These are phyloP conservation scores for Tineola bisselliella DNA, from an alignment of 2,888 invertebrate species.

Conservation along the genomic window DNA sequence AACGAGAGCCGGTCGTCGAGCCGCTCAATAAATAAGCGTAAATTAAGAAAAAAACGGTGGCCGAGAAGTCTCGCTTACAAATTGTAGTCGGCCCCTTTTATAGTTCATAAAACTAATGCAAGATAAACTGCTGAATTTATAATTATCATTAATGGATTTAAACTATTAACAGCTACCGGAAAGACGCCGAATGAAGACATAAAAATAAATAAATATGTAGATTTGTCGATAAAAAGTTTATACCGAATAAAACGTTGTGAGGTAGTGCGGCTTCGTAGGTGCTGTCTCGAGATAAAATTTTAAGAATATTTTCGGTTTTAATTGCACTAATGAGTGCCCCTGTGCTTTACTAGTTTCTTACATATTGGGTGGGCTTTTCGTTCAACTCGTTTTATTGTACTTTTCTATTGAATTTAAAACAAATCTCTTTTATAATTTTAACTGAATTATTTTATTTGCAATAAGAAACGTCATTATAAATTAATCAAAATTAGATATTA, in stretches of 20 bases:
- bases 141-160: constrained; percentile 62
- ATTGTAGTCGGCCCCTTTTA: constrained; percentile 49
- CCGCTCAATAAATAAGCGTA: constrained; percentile 33
- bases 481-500: background rate
- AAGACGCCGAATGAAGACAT: constrained; percentile 62
- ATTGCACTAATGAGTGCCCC: constrained; percentile 9
- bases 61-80: constrained; percentile 50
- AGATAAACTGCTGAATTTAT: constrained; percentile 56
- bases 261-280: constrained; percentile 20
- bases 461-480: too few relatives aligned
- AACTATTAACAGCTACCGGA: constrained; percentile 66
- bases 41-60: constrained; percentile 30
- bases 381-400: background rate
- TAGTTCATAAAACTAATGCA: constrained; percentile 59
- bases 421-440: too few relatives aligned
- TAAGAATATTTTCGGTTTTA: constrained; percentile 10
- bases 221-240: constrained; percentile 47
- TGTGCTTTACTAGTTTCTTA: constrained; percentile 2
- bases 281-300: constrained; percentile 1
- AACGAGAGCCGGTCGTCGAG: constrained; percentile 20
- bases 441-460: too few relatives aligned
- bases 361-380: constrained; percentile 10
- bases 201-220: constrained; percentile 65
- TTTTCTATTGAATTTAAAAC: too few relatives aligned
- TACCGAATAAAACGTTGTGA: constrained; percentile 44